Evolutionary conservation across 2,888 invertebrate genomes (phyloP).

Genomic region (Catocala nupta): DNA sequence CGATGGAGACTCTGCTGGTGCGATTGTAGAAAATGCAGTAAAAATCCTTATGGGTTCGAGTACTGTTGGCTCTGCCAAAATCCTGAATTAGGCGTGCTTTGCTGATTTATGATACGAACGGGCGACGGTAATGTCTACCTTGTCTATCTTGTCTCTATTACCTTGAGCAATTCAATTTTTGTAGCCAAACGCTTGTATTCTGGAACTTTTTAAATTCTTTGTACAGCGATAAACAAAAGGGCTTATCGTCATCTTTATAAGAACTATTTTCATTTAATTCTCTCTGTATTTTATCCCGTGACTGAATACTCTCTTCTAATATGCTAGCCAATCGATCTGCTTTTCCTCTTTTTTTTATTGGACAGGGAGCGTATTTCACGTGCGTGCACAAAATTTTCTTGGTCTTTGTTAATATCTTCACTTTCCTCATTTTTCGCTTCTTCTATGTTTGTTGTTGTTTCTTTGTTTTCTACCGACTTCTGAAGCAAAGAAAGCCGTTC

Average conservation of each 20-base stretch:
- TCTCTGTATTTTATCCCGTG: constrained; percentile 40
- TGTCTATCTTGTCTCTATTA: constrained; percentile 48
- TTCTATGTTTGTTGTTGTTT: constrained; percentile 46
- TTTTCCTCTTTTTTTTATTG: constrained; percentile 32
- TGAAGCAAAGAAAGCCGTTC: constrained; percentile 51
- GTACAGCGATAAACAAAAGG: constrained; percentile 54
- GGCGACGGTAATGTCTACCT: constrained; percentile 44
- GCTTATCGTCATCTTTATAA: constrained; percentile 54
- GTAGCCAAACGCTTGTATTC: constrained; percentile 1
- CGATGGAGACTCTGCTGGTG: constrained; percentile 36
- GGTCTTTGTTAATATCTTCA: constrained; percentile 44
- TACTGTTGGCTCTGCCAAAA: constrained; percentile 42
- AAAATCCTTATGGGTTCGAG: constrained; percentile 50
- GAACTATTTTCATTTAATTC: constrained; percentile 39
- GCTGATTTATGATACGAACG: constrained; percentile 44
- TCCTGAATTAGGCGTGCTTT: constrained; percentile 37
- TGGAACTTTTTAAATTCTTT: constrained; percentile 31
- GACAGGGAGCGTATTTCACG: constrained; percentile 38
- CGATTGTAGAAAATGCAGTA: constrained; percentile 43
- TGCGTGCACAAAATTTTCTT: constrained; percentile 37
- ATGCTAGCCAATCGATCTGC: constrained; percentile 48
- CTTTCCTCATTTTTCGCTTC: constrained; percentile 43
- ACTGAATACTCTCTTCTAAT: constrained; percentile 50
- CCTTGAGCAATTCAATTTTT: constrained; percentile 55
- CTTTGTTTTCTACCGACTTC: constrained; percentile 47